Conservation (phyloP, 2,797 vertebrate species). For the Caiman crocodilus region DNA sequence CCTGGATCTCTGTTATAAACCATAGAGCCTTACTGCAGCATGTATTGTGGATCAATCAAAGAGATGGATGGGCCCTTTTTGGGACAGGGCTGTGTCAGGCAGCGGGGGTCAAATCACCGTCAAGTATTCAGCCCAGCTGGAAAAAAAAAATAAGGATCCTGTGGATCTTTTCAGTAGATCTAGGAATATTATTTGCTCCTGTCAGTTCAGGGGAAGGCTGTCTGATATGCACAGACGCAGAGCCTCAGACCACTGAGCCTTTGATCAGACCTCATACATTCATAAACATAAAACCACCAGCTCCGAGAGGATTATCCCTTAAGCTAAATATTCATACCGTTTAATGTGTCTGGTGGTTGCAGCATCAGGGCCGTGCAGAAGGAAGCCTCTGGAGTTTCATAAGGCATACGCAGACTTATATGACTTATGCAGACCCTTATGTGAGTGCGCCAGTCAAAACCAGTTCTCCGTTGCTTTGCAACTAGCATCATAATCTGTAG, state of each 20-base stretch:
- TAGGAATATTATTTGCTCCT: background rate
- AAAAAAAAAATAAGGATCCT: background rate
- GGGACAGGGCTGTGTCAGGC: background rate
- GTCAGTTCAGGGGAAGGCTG: background rate
- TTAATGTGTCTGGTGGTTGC: slow-evolving; percentile 45
- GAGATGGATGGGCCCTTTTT: background rate
- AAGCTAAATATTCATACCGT: slow-evolving; percentile 40
- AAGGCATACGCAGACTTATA: background rate
- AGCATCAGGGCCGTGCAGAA: background rate
- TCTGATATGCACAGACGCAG: background rate
- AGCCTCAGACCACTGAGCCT: background rate
- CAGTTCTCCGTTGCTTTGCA: background rate
- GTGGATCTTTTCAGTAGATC: background rate
- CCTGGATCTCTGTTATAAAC: background rate
- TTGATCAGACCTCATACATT: background rate
- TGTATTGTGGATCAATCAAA: background rate
- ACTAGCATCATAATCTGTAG: background rate
- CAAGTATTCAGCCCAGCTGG: background rate
- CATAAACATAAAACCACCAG: slow-evolving; percentile 23
- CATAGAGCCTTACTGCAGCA: background rate
- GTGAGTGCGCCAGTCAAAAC: fast-evolving
- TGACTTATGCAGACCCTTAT: no score
- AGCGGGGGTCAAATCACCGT: background rate
- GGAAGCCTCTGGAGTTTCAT: background rate
- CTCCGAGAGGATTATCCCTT: slow-evolving; percentile 39